A percentile compares a stretch with the other conserved stretches of the same genome.
phyloP scores from a whole-genome alignment of 1,140 invertebrate species.

The Trinorchestia longiramus region DNA sequence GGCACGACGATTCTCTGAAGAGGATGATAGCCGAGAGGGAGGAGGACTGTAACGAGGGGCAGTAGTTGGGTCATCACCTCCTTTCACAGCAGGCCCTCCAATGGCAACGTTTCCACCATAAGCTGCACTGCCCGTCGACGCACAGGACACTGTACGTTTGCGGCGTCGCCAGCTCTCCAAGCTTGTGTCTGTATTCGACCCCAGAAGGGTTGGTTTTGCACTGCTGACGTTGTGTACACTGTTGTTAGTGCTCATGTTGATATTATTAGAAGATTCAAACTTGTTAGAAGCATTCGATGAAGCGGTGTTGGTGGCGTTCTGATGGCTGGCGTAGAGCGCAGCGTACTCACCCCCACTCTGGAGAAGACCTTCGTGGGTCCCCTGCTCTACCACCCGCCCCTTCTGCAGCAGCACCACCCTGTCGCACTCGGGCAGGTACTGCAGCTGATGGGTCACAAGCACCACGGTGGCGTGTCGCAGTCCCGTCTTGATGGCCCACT shows the following conservation, averaged over 20 bases:
- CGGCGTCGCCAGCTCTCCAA: not conserved
- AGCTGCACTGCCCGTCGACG: slow-evolving; percentile 26
- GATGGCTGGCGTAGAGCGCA: slow-evolving; percentile 8
- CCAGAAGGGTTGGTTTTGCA: not conserved
- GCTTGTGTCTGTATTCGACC: not conserved
- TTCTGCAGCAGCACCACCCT: slow-evolving; percentile 72
- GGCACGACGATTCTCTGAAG: not conserved
- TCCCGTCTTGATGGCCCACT: slow-evolving; percentile 68
- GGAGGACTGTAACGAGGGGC: not conserved
- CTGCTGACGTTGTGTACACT: not conserved
- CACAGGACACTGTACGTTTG: slow-evolving; percentile 20
- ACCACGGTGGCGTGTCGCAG: slow-evolving; percentile 82
- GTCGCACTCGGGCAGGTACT: slow-evolving; percentile 72
- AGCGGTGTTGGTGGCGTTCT: slow-evolving; percentile 3
- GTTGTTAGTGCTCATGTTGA: not conserved
- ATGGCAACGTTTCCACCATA: slow-evolving; percentile 38
- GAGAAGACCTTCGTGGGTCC: slow-evolving; percentile 71
- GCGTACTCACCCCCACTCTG: slow-evolving; percentile 63
- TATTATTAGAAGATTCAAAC: not conserved
- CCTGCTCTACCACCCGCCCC: slow-evolving; percentile 71
- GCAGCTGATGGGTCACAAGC: slow-evolving; percentile 89
- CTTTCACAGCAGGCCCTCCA: not conserved
- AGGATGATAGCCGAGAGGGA: not conserved
- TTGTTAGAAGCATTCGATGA: not conserved
- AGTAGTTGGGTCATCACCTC: not conserved